These are phyloP conservation scores for Paracanthobrama guichenoti DNA, from an alignment of 2,113 vertebrate genomes.

Conservation along the genomic window DNA sequence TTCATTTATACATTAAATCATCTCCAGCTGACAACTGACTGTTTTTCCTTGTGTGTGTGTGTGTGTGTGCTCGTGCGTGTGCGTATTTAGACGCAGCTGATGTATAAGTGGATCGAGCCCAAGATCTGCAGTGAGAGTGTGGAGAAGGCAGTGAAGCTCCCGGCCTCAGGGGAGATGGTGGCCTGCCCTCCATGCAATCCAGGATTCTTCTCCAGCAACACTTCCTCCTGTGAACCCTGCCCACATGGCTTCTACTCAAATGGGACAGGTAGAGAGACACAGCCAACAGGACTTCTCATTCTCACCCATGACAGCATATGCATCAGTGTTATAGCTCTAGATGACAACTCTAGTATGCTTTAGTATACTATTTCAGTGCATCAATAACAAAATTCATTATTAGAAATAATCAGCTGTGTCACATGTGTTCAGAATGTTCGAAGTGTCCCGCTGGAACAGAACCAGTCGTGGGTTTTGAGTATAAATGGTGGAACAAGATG, in stretches of 20 bases:
- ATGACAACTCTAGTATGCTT: neutral
- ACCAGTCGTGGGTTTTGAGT: conserved; percentile 85
- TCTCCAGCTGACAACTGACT: neutral
- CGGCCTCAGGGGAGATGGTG: conserved; percentile 79
- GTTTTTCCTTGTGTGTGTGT: neutral
- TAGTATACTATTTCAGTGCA: neutral
- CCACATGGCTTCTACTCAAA: conserved; percentile 82
- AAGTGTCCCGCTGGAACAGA: conserved; percentile 87
- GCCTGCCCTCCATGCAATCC: conserved; percentile 92
- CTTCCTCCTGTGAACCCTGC: conserved; percentile 84
- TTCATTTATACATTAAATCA: neutral
- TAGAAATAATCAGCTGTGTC: neutral
- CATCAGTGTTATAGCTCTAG: neutral
- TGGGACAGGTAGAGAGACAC: conserved; percentile 81
- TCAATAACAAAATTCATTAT: neutral
- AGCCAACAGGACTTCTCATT: neutral
- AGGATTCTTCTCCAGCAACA: conserved; percentile 83
- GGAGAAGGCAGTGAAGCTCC: conserved; percentile 76
- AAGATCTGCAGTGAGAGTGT: conserved; percentile 87
- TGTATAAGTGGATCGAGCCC: conserved; percentile 95
- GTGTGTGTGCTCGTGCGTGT: neutral
- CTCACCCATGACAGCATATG: neutral
- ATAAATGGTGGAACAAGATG: conserved; percentile 96
- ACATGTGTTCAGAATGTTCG: conserved; percentile 76
- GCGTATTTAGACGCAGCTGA: conserved; percentile 84